Evolutionary conservation across 2,888 invertebrate genomes (phyloP).

Genomic region (Philopedon plagiatum): DNA sequence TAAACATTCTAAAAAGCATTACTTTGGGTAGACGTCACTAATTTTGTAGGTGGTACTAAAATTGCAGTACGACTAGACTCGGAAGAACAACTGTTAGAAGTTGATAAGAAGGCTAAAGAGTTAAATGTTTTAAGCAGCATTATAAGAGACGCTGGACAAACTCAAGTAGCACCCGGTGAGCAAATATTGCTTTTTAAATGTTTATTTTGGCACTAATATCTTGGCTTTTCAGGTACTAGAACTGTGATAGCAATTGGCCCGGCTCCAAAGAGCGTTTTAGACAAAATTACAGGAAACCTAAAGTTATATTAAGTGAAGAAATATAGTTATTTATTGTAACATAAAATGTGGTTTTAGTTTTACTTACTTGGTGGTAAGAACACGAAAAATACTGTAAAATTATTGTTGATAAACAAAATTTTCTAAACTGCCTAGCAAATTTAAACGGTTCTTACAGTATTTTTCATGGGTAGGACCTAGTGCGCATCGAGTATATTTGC

Average conservation of each 20-base stretch:
- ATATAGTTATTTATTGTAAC: conserved; percentile 15
- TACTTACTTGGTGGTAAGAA: neutral
- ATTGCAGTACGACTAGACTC: conserved; percentile 88
- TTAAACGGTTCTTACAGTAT: no score
- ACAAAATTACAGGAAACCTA: conserved; percentile 89
- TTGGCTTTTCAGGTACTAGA: conserved; percentile 70
- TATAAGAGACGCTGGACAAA: conserved; percentile 92
- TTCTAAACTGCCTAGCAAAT: no score
- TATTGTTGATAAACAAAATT: no score
- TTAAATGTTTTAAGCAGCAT: conserved; percentile 81
- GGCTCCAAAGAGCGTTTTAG: conserved; percentile 81
- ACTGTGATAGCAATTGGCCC: conserved; percentile 97
- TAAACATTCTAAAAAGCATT: no score
- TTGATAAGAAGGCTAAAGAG: conserved; percentile 79
- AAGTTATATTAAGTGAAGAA: conserved; percentile 78
- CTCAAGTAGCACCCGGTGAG: conserved; percentile 92
- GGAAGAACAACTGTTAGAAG: conserved; percentile 79
- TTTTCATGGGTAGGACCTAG: no score
- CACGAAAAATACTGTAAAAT: neutral
- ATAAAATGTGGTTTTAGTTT: neutral
- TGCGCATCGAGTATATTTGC: no score
- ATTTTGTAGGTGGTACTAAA: conserved; percentile 81
- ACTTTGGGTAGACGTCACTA: no score
- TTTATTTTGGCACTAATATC: neutral
- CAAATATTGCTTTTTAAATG: no score